phyloP scores from a whole-genome alignment of 2,888 invertebrate genomes.

The Glyphotaelius pellucidus region DNA sequence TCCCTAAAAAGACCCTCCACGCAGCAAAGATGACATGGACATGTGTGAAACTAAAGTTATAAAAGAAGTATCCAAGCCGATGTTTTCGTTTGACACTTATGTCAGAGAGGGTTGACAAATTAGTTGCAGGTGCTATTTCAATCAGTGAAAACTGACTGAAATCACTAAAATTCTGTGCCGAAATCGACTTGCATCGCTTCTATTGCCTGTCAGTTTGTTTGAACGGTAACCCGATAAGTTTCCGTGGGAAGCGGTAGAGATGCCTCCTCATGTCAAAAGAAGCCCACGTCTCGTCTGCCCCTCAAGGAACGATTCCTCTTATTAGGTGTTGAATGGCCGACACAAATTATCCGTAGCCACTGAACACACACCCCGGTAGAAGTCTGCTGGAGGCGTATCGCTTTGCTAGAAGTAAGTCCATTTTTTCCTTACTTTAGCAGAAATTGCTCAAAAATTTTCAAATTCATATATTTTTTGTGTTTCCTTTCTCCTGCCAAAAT shows the following conservation, averaged over 20 bases:
- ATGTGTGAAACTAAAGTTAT: too few relatives aligned
- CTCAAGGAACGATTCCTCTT: neutral
- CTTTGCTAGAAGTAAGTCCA: neutral
- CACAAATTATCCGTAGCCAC: neutral
- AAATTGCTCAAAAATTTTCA: too few relatives aligned
- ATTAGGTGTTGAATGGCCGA: slow-evolving; percentile 17
- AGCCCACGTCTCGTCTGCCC: slow-evolving; percentile 8
- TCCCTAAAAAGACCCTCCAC: too few relatives aligned
- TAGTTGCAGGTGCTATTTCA: neutral
- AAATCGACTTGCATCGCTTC: neutral
- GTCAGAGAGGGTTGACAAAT: neutral
- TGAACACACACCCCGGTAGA: neutral
- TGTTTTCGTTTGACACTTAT: too few relatives aligned
- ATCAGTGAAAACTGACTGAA: neutral
- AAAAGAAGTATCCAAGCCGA: too few relatives aligned
- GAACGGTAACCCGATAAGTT: slow-evolving; percentile 31
- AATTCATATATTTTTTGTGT: too few relatives aligned
- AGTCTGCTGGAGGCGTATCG: neutral
- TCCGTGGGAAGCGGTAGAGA: slow-evolving; percentile 21
- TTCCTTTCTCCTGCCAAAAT: too few relatives aligned
- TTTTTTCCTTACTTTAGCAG: neutral
- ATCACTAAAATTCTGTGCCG: neutral
- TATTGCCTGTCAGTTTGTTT: neutral
- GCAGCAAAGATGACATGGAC: too few relatives aligned
- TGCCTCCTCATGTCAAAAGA: slow-evolving; percentile 16